Evolutionary conservation across 2,113 vertebrate species (phyloP).

Genomic region (Steatornis caripensis): DNA sequence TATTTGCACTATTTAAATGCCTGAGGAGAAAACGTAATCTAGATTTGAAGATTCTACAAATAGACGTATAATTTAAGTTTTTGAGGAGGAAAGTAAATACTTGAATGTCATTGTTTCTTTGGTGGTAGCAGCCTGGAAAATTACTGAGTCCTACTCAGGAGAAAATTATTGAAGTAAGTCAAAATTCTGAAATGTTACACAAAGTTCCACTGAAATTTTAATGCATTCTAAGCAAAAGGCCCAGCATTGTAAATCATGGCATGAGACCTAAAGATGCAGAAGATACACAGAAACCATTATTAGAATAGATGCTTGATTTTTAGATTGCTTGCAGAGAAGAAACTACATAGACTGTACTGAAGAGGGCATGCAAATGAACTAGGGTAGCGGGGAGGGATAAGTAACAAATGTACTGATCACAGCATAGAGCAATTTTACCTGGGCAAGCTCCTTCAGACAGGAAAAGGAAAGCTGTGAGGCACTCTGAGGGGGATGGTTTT

Average conservation of each 20-base stretch:
- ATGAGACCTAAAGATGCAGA: neutral
- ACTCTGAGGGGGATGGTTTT: neutral
- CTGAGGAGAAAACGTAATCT: neutral
- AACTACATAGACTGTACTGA: neutral
- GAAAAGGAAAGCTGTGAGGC: neutral
- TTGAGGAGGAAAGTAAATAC: neutral
- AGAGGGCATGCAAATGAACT: neutral
- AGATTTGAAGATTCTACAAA: neutral
- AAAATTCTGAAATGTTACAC: neutral
- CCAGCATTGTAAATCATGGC: neutral
- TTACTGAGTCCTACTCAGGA: neutral
- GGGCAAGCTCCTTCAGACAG: accelerated
- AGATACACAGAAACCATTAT: neutral
- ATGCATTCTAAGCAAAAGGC: neutral
- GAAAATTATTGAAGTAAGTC: neutral
- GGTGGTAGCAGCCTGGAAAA: neutral
- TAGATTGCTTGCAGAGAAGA: neutral
- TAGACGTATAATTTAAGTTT: neutral
- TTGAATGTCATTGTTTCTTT: neutral
- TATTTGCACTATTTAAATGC: neutral
- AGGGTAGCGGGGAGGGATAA: neutral
- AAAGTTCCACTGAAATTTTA: neutral
- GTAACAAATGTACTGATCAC: neutral
- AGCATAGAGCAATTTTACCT: neutral
- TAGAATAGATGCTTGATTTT: neutral